These are phyloP conservation scores for Acomys russatus DNA, from an alignment of 2,797 vertebrate species.

Conservation along the genomic window DNA sequence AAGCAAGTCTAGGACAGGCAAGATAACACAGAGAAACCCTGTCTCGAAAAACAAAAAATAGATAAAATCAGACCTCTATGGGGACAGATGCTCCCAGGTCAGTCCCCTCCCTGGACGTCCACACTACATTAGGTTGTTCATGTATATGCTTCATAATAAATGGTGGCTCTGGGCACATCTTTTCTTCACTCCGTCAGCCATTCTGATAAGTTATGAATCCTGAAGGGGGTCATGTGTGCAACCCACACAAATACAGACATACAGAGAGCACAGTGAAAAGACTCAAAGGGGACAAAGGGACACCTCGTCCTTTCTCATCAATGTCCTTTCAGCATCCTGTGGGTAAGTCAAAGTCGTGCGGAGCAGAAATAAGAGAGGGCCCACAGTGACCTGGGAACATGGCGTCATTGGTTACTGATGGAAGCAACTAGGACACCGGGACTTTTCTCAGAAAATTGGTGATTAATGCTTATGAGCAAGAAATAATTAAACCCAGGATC, in stretches of 20 bases:
- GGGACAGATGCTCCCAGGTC: neutral
- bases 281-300: neutral
- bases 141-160: neutral
- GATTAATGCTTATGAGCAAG: neutral
- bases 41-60: too few species aligned
- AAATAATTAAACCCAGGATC: neutral
- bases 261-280: neutral
- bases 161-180: neutral
- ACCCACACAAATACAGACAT: neutral
- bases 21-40: too few species aligned
- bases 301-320: neutral
- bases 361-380: neutral
- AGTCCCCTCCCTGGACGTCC: rapidly evolving
- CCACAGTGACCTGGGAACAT: neutral
- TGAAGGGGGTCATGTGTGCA: neutral
- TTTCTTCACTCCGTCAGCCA: neutral
- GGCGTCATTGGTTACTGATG: rapidly evolving
- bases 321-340: neutral
- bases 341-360: neutral
- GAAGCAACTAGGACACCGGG: neutral
- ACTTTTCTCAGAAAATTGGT: neutral
- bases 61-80: neutral
- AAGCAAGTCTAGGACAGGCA: too few species aligned
- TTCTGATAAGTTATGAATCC: neutral
- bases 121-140: too few species aligned